Base-by-base conservation (phyloP, 1,140 invertebrate genomes). In the Goniozus legneri region DNA sequence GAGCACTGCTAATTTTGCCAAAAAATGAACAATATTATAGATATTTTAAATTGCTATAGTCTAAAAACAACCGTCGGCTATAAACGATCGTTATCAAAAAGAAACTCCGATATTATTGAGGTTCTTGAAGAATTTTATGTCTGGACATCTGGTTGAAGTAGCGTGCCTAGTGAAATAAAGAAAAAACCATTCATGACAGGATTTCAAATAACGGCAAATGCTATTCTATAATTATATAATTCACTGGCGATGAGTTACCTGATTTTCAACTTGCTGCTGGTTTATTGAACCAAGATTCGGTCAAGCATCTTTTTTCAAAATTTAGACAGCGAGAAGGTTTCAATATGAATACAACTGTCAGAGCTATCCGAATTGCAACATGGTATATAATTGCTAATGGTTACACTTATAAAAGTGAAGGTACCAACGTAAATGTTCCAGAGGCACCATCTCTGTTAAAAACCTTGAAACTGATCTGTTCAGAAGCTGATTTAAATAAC, bases 271-370 rank as follows among this genome's bases (percentile, higher is more conserved):
- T n/a, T n/a, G n/a, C n/a, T n/a, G n/a, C n/a, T n/a, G 53, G 34
- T 3, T 36, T 62, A 3, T 52, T 24, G 14, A 62, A 62, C 39
- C 53, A 58, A 31, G 51, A 56, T 47, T 54, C 51, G 0, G 46
- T 56, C 0, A 47, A 58, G 35, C 54, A 62, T 24, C 15, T 47
- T 0, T 49, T 56, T 42, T 49, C 54, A 1, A 54, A 56, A 44
- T 22, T 62, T 8, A 37, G 54, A 7, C 40, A 50, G 24, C 49
- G 49, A 6, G 50, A 46, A 33, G 51, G 56, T 19, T 49, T 50
- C n/a, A 56, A 56, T 40, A 14, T 44, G 3, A 60, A 54, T 44
- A 50, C 58, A 15, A 54, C 49, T 1, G 30, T 27, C 3, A 19
- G 54, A 31, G 47, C 47, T 35, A 31, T 47, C 16, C 22, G 55